A percentile compares a stretch with the other conserved stretches of the same genome.
These are phyloP conservation scores for Dinoponera quadriceps DNA, from an alignment of 1,140 invertebrate genomes.

Conservation along the genomic window DNA sequence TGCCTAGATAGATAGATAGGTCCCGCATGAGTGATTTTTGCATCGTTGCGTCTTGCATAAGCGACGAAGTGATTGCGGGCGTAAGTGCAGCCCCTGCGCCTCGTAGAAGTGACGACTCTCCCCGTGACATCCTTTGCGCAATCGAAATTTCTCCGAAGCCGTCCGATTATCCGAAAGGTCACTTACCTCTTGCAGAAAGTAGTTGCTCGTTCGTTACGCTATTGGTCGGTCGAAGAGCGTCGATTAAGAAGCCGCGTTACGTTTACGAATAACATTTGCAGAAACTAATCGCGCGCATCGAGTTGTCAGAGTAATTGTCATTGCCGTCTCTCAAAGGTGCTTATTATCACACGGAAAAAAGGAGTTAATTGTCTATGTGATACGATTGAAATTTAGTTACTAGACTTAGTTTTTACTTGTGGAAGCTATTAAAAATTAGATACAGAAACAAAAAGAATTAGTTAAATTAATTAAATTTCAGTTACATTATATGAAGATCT, in stretches of 20 bases:
- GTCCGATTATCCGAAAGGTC: conserved; percentile 70
- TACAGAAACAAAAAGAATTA: too few species aligned
- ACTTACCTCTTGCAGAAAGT: conserved; percentile 59
- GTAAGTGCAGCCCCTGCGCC: background rate
- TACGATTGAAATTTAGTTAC: too few species aligned
- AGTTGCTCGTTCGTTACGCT: conserved; percentile 42
- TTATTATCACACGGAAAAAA: too few species aligned
- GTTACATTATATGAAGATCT: too few species aligned
- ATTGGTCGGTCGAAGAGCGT: background rate
- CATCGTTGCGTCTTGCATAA: conserved; percentile 72
- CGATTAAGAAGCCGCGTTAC: conserved; percentile 16
- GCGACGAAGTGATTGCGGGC: conserved; percentile 65
- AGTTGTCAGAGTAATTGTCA: conserved; percentile 28
- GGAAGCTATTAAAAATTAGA: too few species aligned
- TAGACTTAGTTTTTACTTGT: too few species aligned
- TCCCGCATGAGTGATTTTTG: conserved; percentile 75
- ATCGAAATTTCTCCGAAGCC: conserved; percentile 64
- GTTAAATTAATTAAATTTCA: too few species aligned
- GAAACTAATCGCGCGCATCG: conserved; percentile 36
- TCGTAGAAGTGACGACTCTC: conserved; percentile 65
- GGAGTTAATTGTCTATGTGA: too few species aligned
- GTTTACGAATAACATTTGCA: conserved; percentile 20
- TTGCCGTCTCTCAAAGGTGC: too few species aligned
- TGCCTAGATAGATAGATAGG: conserved; percentile 72
- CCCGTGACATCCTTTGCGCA: conserved; percentile 74